These are phyloP conservation scores for Kryphioiulus occultus DNA, from an alignment of 2,888 invertebrate species.

Conservation along the genomic window DNA sequence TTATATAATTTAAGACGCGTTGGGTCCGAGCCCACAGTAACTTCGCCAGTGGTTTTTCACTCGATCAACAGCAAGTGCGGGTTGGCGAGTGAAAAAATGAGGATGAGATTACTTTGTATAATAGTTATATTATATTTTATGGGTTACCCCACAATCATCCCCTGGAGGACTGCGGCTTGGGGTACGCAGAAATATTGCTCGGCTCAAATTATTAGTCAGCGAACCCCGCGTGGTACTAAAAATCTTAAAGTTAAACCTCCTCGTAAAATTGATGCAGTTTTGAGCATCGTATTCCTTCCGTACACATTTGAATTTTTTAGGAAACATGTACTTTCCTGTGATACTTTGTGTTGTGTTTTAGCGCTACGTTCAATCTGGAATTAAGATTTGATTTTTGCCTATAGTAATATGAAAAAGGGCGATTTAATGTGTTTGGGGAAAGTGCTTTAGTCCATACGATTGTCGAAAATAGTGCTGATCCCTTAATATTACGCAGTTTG, in stretches of 20 bases:
- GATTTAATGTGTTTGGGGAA: too few relatives aligned
- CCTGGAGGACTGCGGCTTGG: conserved; percentile 34
- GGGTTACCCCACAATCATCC: background rate
- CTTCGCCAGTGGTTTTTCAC: background rate
- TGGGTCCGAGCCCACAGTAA: background rate
- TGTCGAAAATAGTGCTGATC: too few relatives aligned
- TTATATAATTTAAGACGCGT: conserved; percentile 13
- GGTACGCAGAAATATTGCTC: conserved; percentile 3
- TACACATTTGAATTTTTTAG: background rate
- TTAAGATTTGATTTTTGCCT: too few relatives aligned
- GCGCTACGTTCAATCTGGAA: background rate
- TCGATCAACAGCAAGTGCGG: background rate
- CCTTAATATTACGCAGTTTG: too few relatives aligned
- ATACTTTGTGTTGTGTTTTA: background rate
- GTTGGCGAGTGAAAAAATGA: conserved; percentile 3
- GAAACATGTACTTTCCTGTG: background rate
- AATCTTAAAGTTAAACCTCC: background rate
- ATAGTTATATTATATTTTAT: conserved; percentile 36
- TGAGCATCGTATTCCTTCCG: background rate
- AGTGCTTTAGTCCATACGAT: too few relatives aligned
- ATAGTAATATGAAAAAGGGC: too few relatives aligned
- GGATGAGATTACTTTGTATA: conserved; percentile 36
- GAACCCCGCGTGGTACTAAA: conserved; percentile 16
- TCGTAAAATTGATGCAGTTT: background rate
- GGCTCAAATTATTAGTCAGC: conserved; percentile 1